Conservation (phyloP, 2,797 vertebrate genomes). For the Coreius guichenoti region DNA sequence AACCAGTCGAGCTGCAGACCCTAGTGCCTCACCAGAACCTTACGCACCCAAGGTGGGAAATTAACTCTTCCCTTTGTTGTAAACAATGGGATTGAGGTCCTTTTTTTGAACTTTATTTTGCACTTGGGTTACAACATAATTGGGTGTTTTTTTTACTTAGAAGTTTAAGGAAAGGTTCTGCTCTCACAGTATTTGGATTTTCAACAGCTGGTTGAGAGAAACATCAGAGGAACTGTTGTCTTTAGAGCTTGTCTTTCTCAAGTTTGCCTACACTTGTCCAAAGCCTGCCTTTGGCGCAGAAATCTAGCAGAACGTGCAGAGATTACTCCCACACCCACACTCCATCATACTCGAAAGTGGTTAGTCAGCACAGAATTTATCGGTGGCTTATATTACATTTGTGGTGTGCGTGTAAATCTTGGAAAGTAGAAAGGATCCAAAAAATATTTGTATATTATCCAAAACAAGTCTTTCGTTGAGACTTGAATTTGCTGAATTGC, state of each 20-base stretch:
- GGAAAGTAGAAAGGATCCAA: constrained; percentile 25
- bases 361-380: constrained; percentile 54
- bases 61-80: not conserved
- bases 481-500: constrained; percentile 46
- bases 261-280: constrained; percentile 56
- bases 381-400: constrained; percentile 47
- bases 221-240: constrained; percentile 41
- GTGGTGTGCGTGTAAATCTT: constrained; percentile 45
- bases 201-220: constrained; percentile 47
- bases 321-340: constrained; percentile 45
- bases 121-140: not conserved
- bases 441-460: constrained; percentile 12
- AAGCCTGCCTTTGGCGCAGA: constrained; percentile 38
- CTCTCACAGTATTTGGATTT: constrained; percentile 19
- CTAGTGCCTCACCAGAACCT: constrained; percentile 84
- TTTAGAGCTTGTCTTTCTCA: constrained; percentile 44
- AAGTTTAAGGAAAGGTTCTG: constrained; percentile 27
- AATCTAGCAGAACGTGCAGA: constrained; percentile 33
- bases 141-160: not conserved
- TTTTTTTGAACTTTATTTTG: not conserved
- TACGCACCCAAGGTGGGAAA: constrained; percentile 92
- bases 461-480: constrained; percentile 48
- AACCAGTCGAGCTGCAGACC: constrained; percentile 90
- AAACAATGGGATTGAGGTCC: not conserved
- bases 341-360: constrained; percentile 52